Percentiles rank a stretch among this genome's conserved stretches.
phyloP scores from a whole-genome alignment of 2,113 vertebrate genomes.

The Eptesicus fuscus region DNA sequence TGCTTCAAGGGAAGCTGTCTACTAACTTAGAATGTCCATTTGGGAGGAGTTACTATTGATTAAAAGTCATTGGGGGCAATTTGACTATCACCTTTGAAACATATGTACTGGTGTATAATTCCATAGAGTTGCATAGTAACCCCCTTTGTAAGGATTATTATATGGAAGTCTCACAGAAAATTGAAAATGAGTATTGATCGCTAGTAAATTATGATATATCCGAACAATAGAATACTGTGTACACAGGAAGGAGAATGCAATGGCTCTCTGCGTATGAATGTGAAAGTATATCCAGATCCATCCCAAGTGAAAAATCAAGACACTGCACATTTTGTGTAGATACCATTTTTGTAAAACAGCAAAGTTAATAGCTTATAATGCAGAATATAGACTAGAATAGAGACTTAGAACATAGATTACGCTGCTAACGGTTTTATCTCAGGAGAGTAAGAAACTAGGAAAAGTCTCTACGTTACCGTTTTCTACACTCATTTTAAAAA shows the following conservation, averaged over 20 bases:
- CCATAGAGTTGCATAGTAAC: not conserved
- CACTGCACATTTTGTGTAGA: not conserved
- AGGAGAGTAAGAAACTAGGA: not conserved
- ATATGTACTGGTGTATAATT: not conserved
- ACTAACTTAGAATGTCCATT: not conserved
- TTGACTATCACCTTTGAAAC: not conserved
- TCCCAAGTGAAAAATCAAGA: not conserved
- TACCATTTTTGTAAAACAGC: not conserved
- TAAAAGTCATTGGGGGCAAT: not conserved
- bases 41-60: not conserved
- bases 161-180: not conserved
- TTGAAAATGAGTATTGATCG: not conserved
- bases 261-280: not conserved
- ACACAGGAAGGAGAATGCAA: not conserved
- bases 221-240: not conserved
- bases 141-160: not conserved
- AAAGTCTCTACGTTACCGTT: not conserved
- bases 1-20: not conserved
- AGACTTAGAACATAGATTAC: not conserved
- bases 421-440: not conserved
- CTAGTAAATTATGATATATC: not conserved
- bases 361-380: not conserved
- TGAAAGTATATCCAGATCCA: not conserved
- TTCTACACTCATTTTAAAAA: not conserved
- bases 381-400: not conserved